A percentile compares a stretch with the other conserved stretches of the same genome.
Evolutionary conservation across 2,888 invertebrate species (phyloP).

Genomic region (Julus scanicus): DNA sequence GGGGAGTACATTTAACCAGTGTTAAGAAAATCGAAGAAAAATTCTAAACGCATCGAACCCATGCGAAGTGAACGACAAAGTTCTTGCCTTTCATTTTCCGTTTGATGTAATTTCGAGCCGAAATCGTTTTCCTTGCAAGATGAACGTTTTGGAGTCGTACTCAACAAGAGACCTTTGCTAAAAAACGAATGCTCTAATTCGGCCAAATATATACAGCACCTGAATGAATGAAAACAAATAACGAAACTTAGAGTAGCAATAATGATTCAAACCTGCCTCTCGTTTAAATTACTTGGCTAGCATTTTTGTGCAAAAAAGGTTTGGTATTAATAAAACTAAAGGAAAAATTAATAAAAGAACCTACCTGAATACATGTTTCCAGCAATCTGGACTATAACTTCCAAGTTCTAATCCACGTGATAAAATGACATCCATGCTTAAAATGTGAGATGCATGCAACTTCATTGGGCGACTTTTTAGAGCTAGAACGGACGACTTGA

Average conservation of each 20-base stretch:
- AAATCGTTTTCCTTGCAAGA: background rate
- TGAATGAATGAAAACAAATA: slow-evolving; percentile 62
- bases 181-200: slow-evolving; percentile 91
- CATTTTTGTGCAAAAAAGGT: no score
- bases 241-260: background rate
- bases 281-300: background rate
- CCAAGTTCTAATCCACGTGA: slow-evolving; percentile 89
- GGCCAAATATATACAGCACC: slow-evolving; percentile 90
- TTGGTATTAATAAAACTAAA: background rate
- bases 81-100: background rate
- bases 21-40: background rate
- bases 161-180: slow-evolving; percentile 67
- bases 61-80: background rate
- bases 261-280: no score
- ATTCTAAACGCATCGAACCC: background rate
- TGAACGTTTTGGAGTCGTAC: background rate
- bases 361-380: slow-evolving; percentile 91
- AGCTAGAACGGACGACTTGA: slow-evolving; percentile 51
- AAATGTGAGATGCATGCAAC: slow-evolving; percentile 77
- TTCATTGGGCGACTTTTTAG: slow-evolving; percentile 58
- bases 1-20: background rate
- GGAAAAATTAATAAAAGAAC: background rate
- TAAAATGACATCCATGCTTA: slow-evolving; percentile 91
- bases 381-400: slow-evolving; percentile 91
- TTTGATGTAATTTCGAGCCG: background rate